Conservation (phyloP, 2,888 invertebrate species). For the Heliconius ethilla region DNA sequence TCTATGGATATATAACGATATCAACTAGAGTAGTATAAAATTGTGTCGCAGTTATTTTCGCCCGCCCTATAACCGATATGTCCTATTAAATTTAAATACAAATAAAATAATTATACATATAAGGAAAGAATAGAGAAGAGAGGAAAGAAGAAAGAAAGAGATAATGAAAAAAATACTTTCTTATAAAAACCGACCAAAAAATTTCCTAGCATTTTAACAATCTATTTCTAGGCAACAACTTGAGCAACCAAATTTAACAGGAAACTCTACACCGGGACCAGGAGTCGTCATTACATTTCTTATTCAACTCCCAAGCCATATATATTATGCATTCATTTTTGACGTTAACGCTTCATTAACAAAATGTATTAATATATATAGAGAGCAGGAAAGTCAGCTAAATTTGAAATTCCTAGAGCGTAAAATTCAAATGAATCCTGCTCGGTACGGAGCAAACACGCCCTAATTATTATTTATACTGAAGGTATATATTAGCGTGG, state of each 20-base stretch:
- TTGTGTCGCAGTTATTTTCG: no score
- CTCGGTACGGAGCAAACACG: slow-evolving; percentile 35
- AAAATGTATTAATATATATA: slow-evolving; percentile 29
- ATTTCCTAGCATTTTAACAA: neutral
- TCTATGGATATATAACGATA: no score
- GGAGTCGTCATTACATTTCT: slow-evolving; percentile 11
- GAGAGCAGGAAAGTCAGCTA: slow-evolving; percentile 24
- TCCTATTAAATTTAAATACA: no score
- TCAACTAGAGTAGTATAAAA: no score
- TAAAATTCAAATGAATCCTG: slow-evolving; percentile 44
- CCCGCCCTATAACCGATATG: no score
- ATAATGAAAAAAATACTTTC: no score
- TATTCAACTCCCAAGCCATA: slow-evolving; percentile 5
- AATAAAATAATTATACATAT: no score
- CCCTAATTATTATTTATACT: slow-evolving; percentile 43
- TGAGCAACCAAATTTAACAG: neutral
- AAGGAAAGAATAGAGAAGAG: no score
- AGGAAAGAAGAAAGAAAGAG: no score
- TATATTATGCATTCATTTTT: slow-evolving; percentile 29
- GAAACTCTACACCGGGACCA: slow-evolving; percentile 1
- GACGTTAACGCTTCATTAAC: slow-evolving; percentile 27
- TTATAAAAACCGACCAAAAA: neutral
- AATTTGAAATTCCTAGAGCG: slow-evolving; percentile 40
- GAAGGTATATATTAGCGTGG: slow-evolving; percentile 41
- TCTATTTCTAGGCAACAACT: neutral